Conservation (phyloP, 2,113 vertebrate species). For the Prolemur simus region DNA sequence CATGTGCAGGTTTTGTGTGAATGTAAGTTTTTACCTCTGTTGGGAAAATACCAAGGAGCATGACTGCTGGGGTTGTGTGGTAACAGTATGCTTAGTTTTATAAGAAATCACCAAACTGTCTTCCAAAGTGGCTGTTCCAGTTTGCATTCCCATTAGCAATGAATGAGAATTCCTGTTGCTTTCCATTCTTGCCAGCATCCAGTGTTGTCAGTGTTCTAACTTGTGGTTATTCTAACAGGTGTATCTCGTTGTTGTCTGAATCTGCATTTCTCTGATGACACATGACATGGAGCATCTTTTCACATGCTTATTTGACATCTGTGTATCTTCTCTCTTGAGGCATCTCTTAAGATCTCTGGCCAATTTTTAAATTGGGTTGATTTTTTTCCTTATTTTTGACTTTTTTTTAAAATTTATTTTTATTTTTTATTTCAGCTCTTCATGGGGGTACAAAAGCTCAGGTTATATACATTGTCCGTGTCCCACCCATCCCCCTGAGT, state of each 20-base stretch:
- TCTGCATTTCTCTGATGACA: neutral
- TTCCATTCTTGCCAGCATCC: neutral
- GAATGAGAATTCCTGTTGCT: neutral
- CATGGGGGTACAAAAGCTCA: too few species aligned
- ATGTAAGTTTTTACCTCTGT: neutral
- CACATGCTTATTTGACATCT: neutral
- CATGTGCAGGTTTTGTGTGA: neutral
- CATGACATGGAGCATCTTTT: neutral
- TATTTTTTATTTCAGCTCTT: too few species aligned
- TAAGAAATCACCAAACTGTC: neutral
- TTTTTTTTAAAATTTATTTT: too few species aligned
- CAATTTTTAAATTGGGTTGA: neutral
- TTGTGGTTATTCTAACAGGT: neutral
- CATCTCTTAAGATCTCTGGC: neutral
- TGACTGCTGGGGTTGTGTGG: neutral
- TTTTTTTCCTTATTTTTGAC: neutral
- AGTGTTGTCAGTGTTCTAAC: neutral
- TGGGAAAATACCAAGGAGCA: neutral
- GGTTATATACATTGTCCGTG: too few species aligned
- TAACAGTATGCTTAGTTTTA: neutral
- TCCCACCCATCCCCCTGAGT: too few species aligned
- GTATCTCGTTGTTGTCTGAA: neutral
- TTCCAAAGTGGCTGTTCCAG: neutral
- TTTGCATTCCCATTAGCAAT: neutral
- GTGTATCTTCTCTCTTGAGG: neutral